Percentiles rank a stretch among this genome's conserved stretches.
Conservation (phyloP, 2,797 vertebrate species). For the Helostoma temminkii region DNA sequence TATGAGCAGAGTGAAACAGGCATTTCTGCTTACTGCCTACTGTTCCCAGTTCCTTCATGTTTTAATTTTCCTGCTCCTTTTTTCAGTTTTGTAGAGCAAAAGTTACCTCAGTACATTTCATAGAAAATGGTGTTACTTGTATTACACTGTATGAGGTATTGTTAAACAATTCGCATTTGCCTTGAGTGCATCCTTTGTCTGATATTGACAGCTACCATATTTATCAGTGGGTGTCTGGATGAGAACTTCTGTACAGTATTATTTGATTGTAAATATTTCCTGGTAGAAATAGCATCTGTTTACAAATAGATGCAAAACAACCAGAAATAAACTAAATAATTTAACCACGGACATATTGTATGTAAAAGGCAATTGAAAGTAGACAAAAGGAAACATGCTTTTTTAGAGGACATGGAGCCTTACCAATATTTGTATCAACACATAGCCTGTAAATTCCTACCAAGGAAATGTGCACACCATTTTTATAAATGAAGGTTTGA, state of each 20-base stretch:
- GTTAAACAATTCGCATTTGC: too few relatives aligned
- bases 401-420: background rate
- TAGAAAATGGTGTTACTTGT: constrained; percentile 7
- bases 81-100: constrained; percentile 18
- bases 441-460: background rate
- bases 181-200: background rate
- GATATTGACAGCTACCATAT: background rate
- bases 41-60: constrained; percentile 21
- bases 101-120: background rate
- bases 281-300: too few relatives aligned
- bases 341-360: too few relatives aligned
- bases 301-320: too few relatives aligned
- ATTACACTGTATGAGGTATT: background rate
- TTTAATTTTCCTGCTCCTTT: background rate
- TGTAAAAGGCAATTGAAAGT: too few relatives aligned
- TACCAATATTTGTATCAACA: background rate
- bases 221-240: too few relatives aligned
- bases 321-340: too few relatives aligned
- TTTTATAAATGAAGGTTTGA: too few relatives aligned
- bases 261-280: background rate
- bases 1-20: constrained; percentile 22
- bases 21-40: constrained; percentile 25
- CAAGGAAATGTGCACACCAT: background rate
- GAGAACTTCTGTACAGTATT: too few relatives aligned
- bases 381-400: background rate